Conservation (phyloP, 2,113 vertebrate genomes). For the Chinchilla lanigera region DNA sequence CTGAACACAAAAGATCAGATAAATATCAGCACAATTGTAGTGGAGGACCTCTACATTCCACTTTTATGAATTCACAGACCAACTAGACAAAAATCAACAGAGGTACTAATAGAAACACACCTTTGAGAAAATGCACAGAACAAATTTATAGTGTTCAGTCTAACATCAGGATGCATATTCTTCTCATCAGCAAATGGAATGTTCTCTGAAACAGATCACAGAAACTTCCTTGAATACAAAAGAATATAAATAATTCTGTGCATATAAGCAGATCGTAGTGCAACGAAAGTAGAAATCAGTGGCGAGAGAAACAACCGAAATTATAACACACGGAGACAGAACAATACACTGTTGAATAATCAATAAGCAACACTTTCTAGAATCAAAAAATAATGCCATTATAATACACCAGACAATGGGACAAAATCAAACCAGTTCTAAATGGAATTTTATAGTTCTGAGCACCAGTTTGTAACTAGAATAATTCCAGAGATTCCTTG, state of each 20-base stretch:
- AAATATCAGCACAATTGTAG: not conserved
- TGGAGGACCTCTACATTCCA: not conserved
- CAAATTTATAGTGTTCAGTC: not conserved
- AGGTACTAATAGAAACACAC: not conserved
- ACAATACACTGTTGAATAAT: not conserved
- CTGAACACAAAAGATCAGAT: not conserved
- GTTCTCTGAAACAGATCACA: not conserved
- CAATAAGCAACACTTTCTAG: not conserved
- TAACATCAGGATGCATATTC: not conserved
- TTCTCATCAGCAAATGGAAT: not conserved
- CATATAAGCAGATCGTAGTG: not conserved
- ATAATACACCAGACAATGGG: not conserved
- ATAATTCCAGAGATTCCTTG: slow-evolving; percentile 1
- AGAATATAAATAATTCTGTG: not conserved
- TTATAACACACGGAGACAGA: not conserved
- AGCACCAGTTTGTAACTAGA: slow-evolving; percentile 8
- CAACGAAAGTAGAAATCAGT: not conserved
- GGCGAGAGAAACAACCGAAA: not conserved
- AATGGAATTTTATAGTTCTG: not conserved
- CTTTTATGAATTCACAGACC: not conserved
- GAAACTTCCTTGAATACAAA: not conserved
- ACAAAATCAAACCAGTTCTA: not conserved
- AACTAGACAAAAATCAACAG: not conserved
- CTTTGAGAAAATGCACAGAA: not conserved
- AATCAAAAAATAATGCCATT: not conserved